Conservation (phyloP, 2,113 vertebrate genomes). For the Caretta caretta region DNA sequence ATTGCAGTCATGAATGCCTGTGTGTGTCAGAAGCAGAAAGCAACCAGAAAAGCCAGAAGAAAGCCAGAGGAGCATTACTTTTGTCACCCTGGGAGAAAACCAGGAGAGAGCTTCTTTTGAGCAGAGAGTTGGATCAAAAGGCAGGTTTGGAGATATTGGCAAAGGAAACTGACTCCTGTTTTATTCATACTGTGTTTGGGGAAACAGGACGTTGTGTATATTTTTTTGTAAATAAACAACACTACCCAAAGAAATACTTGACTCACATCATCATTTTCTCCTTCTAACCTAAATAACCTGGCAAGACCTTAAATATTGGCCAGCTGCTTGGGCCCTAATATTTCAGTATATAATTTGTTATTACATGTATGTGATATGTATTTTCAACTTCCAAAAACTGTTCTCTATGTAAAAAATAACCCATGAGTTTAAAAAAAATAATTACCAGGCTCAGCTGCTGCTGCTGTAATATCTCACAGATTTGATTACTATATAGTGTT, state of each 20-base stretch:
- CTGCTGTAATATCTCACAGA: neutral
- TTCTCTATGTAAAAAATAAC: neutral
- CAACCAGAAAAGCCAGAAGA: accelerated
- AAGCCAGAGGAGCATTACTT: neutral
- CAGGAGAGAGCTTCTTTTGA: neutral
- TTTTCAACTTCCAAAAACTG: neutral
- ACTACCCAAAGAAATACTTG: neutral
- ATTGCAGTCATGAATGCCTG: neutral
- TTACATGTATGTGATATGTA: neutral
- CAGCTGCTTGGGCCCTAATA: neutral
- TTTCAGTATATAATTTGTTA: neutral
- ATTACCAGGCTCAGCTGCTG: neutral
- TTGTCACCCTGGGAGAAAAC: neutral
- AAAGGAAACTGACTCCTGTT: neutral
- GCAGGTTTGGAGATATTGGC: neutral
- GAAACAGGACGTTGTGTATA: neutral
- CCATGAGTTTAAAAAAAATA: neutral
- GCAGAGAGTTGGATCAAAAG: neutral
- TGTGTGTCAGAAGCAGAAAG: neutral
- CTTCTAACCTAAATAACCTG: neutral
- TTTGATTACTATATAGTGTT: no score
- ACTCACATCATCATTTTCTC: neutral
- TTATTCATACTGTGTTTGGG: neutral
- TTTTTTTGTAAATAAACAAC: neutral
- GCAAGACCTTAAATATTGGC: neutral